These are phyloP conservation scores for Eumaeus atala DNA, from an alignment of 1,140 invertebrate genomes.

Conservation along the genomic window DNA sequence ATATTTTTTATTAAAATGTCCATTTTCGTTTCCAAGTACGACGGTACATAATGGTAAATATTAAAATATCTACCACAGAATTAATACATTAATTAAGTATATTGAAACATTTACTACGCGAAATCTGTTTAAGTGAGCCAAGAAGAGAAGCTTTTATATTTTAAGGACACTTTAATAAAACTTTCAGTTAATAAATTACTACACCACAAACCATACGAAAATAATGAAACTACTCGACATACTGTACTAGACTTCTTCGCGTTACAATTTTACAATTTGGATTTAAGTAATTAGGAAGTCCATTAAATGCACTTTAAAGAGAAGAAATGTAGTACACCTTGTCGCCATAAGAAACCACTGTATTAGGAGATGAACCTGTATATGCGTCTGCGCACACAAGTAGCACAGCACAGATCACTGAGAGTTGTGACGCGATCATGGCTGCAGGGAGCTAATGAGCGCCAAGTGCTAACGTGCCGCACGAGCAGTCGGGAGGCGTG, in stretches of 20 bases:
- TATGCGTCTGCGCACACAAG: constrained; percentile 29
- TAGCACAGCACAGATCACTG: constrained; percentile 28
- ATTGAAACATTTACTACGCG: too few species aligned
- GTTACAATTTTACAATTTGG: too few species aligned
- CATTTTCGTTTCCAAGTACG: background rate
- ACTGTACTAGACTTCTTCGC: background rate
- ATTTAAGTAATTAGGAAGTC: too few species aligned
- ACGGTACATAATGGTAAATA: too few species aligned
- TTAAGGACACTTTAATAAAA: constrained; percentile 13
- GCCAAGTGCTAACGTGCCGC: background rate
- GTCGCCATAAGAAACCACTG: constrained; percentile 17
- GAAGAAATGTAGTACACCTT: constrained; percentile 7
- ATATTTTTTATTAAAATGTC: constrained; percentile 42
- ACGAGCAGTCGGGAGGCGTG: constrained; percentile 19
- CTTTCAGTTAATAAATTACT: constrained; percentile 8
- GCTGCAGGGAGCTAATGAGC: background rate
- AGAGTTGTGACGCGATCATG: constrained; percentile 33
- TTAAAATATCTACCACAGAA: background rate
- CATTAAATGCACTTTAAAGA: too few species aligned
- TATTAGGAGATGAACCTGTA: constrained; percentile 34
- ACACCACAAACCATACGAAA: constrained; percentile 10
- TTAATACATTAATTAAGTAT: too few species aligned
- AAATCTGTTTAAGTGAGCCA: too few species aligned
- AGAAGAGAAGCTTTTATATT: too few species aligned
- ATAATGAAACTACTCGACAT: constrained; percentile 6